Evolutionary conservation across 1,140 invertebrate genomes (phyloP), one percentile per base, ranked within the genome.

Genomic region (Penaeus chinensis): DNA sequence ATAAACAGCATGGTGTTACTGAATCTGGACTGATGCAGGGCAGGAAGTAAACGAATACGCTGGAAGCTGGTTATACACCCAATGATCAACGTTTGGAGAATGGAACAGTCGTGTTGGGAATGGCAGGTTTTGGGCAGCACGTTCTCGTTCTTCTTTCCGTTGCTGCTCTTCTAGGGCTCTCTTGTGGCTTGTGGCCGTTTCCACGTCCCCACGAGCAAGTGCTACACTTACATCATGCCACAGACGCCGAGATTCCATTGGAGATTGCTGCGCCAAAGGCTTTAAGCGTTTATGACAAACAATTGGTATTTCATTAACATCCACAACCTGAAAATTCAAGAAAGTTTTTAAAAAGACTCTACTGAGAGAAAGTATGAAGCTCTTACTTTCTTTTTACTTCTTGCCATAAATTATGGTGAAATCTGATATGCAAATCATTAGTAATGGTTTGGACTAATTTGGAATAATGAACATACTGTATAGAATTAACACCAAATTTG

Each of bases 191-290:
- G 94, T 94, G n/a, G 94, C 94, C 2, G 89, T 90, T 18, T 91
- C 92, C 32, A 94, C 92, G 89, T 94, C 91, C 63, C 93, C 93
- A 10, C 91, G 89, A 78, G 93, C 93, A 61, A 95, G 91, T 85
- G 93, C 92, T 42, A 91, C 91, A 7, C 94, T 94, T 8, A 95
- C 94, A 89, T 94, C 92, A 87, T 93, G 90, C 94, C 94, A 95
- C 60, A 95, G 90, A 82, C 93, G 92, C 47, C 93, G 91, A 32
- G 93, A 94, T 90, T 94, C 93, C 91, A 91, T 92, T 27, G 92
- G 91, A 24, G 86, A 91, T 89, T 94, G 93, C 74, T 91, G 89
- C 11, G 92, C 91, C 18, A 92, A 78, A 22, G 92, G 92, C 47
- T 91, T 91, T 16, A 94, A 92, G 79, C 91, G 90, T 89, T 95